These are phyloP conservation scores for Geopemphigus sp. DNA, from an alignment of 1,140 invertebrate species.

Conservation along the genomic window DNA sequence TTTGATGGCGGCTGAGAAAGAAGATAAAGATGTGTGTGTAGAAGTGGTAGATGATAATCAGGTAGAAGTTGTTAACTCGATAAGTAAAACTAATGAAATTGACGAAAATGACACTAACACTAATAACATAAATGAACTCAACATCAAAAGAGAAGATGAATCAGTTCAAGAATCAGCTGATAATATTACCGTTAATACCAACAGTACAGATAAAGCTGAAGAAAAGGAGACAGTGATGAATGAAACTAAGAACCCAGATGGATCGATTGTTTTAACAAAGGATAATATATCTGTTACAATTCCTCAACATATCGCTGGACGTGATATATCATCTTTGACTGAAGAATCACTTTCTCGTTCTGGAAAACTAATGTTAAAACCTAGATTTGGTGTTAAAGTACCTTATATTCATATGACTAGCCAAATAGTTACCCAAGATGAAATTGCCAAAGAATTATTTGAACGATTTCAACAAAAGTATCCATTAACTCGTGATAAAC, in stretches of 20 bases:
- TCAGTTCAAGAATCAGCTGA: background rate
- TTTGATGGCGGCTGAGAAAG: background rate
- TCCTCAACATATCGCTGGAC: slow-evolving; percentile 53
- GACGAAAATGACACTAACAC: background rate
- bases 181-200: background rate
- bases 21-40: background rate
- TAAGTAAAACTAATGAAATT: background rate
- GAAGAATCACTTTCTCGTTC: slow-evolving; percentile 51
- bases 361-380: slow-evolving; percentile 54
- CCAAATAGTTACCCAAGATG: slow-evolving; percentile 58
- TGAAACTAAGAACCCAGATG: slow-evolving; percentile 26
- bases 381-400: slow-evolving; percentile 57
- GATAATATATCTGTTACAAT: slow-evolving; percentile 34
- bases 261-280: slow-evolving; percentile 8
- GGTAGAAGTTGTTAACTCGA: background rate
- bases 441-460: slow-evolving; percentile 58
- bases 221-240: background rate
- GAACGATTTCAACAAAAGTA: slow-evolving; percentile 55
- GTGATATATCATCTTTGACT: slow-evolving; percentile 51
- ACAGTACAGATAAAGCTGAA: background rate
- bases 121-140: background rate
- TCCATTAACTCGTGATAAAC: slow-evolving; percentile 53
- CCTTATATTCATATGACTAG: slow-evolving; percentile 58
- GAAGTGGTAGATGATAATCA: background rate
- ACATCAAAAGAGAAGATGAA: background rate